Evolutionary conservation across 2,113 vertebrate genomes (phyloP), one percentile per base, ranked within the genome.

Genomic region (Pica pica): DNA sequence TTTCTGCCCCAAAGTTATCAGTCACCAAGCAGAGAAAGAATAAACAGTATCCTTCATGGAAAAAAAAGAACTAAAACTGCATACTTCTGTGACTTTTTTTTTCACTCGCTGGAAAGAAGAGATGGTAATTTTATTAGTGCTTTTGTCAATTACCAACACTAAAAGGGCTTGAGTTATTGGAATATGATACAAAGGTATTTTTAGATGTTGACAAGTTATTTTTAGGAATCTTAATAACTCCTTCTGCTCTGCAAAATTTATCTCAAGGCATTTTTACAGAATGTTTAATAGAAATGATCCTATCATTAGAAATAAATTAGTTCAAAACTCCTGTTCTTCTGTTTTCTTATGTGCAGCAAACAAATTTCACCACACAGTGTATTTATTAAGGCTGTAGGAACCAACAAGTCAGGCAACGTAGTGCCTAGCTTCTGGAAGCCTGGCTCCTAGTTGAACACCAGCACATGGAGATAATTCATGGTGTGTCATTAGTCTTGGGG

Each of bases 191-290:
- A 52, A n/a, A 4, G 30, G 30, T 84, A 84, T 65, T 91, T 92
- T 94, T 78, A 93, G 81, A 83, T 37, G 10, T 31, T 35, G 33
- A 17, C 15, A 80, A 47, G 50, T 81, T 93, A 74, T 87, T 96
- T 95, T 95, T 91, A 89, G 74, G 50, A 65, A 64, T 65, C 47
- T 74, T 91, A 84, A 87, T 73, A 74, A 35, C 64, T 89, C 46
- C 31, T 87, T 83, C 73, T 84, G 28, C 35, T 76, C 68, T 81
- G 37, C 21, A 52, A 42, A 91, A 95, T 76, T 89, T 67, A 76
- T 86, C 83, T 86, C 30, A 69, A 86, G 52, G 19, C 60, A 31
- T 35, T 89, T 85, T 60, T 82, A 74, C 11, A 70, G 37, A 79
- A 53, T 1, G 2, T 64, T 39, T 80, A 33, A 69, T 71, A 80